A percentile compares a stretch with the other conserved stretches of the same genome.
phyloP scores from a whole-genome alignment of 2,113 vertebrate genomes.

The Serilophus lunatus region DNA sequence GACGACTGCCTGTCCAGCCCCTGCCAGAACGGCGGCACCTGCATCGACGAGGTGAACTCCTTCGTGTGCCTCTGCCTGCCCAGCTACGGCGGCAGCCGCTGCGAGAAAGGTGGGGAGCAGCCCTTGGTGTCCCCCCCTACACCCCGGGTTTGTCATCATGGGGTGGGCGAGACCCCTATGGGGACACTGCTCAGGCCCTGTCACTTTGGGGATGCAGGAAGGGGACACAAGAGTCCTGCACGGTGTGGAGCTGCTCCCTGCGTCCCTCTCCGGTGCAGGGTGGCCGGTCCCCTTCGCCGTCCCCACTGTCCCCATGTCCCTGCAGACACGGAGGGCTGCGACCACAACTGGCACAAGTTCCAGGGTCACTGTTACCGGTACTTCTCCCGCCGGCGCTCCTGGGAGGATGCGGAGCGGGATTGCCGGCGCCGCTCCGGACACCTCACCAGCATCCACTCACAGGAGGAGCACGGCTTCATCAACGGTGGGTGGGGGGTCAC shows the following conservation, averaged over 20 bases:
- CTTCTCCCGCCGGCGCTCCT: slow-evolving; percentile 87
- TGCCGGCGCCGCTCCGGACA: slow-evolving; percentile 87
- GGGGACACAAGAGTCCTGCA: accelerated
- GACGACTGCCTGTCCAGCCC: slow-evolving; percentile 77
- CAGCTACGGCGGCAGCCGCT: slow-evolving; percentile 90
- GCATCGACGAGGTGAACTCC: slow-evolving; percentile 90
- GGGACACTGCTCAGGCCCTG: neutral
- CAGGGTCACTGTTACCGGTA: slow-evolving; percentile 92
- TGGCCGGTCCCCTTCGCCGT: accelerated
- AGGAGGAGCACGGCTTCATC: slow-evolving; percentile 86
- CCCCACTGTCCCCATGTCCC: neutral
- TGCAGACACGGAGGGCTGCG: slow-evolving; percentile 90
- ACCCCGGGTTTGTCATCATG: accelerated
- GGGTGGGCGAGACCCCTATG: neutral
- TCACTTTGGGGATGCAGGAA: neutral
- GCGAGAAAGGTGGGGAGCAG: slow-evolving; percentile 86
- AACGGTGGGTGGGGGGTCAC: slow-evolving; percentile 68
- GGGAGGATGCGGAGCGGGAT: slow-evolving; percentile 93
- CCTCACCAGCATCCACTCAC: slow-evolving; percentile 87
- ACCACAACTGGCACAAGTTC: slow-evolving; percentile 92
- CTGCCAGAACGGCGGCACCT: slow-evolving; percentile 94
- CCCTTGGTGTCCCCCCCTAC: accelerated
- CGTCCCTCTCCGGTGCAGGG: neutral
- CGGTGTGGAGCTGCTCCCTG: neutral
- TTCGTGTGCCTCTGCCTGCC: slow-evolving; percentile 93